Evolutionary conservation across 1,140 invertebrate species (phyloP), one percentile per base, ranked within the genome.

Genomic region (Drosophila quadrilineata): DNA sequence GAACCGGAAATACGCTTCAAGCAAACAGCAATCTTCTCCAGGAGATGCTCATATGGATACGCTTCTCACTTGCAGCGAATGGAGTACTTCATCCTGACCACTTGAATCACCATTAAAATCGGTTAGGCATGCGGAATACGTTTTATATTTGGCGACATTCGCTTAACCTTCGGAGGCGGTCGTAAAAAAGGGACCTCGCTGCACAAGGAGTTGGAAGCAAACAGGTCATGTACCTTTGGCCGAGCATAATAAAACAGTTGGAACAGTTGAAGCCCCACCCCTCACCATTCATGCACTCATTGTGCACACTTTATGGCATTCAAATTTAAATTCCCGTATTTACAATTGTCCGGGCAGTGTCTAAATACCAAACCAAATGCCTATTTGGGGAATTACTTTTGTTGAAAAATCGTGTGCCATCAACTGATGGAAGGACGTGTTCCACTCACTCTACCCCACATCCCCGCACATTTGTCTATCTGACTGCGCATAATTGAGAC

Each of bases 401-500:
- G 19, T n/a, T 50, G 52, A 14, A 58, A 48, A 64, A 69, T 82
- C 58, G 33, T 19, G 31, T 49, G 38, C 53, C 36, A 63, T 75
- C 67, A 59, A 71, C 56, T 54, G 41, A 58, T 64, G 43, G n/a
- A n/a, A n/a, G n/a, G 31, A 73, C 56, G 38, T 80, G 43, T 66
- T n/a, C n/a, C 35, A 28, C 36, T 24, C 26, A 28, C 43, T 24
- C n/a, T n/a, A n/a, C n/a, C n/a, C n/a, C n/a, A n/a, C n/a, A n/a
- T n/a, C n/a, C n/a, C n/a, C n/a, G n/a, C n/a, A n/a, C n/a, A n/a
- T 45, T 8, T 16, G 45, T 19, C 56, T 40, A 41, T 64, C 62
- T 53, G 71, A 29, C 49, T 41, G 43, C 31, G 71, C 62, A 75
- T 80, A 82, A 71, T 80, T 75, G 54, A 40, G 35, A 2, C 43